phyloP scores from a whole-genome alignment of 2,113 vertebrate genomes.

The Axis porcinus region DNA sequence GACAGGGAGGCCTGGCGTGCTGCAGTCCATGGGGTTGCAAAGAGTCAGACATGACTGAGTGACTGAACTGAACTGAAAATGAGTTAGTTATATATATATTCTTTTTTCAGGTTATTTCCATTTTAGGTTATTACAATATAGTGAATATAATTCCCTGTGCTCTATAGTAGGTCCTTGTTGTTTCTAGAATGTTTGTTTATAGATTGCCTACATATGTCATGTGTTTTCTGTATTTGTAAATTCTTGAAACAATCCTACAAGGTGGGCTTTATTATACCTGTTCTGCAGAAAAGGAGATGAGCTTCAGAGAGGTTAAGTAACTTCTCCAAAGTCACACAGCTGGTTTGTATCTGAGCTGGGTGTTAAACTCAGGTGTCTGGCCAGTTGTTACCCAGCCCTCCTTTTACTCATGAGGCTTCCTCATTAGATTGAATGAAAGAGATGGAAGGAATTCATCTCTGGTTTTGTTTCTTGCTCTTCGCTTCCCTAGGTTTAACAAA shows the following conservation, averaged over 20 bases:
- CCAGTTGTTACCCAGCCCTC: background rate
- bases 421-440: background rate
- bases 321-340: background rate
- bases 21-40: background rate
- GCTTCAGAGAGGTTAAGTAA: background rate
- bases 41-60: background rate
- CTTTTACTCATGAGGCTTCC: background rate
- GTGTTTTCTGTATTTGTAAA: background rate
- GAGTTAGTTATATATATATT: background rate
- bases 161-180: background rate
- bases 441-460: background rate
- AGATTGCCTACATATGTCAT: background rate
- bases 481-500: background rate
- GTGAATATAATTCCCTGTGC: background rate
- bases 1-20: background rate
- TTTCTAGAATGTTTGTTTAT: background rate
- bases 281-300: slow-evolving; percentile 16
- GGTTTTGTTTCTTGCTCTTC: slow-evolving; percentile 29
- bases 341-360: background rate
- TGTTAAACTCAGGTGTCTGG: background rate
- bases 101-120: background rate
- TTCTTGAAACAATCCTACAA: background rate
- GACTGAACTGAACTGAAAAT: background rate
- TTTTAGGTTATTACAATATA: background rate
- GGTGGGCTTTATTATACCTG: background rate